Base-by-base conservation (phyloP, 2,113 vertebrate genomes). In the Muscicapa adusta region DNA sequence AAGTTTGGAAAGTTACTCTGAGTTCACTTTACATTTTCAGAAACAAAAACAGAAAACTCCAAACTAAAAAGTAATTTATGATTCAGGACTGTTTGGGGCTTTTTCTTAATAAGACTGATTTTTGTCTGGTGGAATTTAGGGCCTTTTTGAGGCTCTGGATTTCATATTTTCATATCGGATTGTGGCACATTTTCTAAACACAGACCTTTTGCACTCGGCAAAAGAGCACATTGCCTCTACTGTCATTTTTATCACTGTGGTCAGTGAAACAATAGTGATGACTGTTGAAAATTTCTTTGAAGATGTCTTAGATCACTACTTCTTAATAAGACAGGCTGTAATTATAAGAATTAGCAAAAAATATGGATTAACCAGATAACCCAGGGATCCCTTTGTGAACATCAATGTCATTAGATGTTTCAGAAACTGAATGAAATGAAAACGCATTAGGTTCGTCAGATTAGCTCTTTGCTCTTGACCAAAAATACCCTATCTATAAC, bases 1-100 rank as follows among this genome's bases (percentile, higher is more conserved):
- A 91, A 95, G 54, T 89, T 65, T 89, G 84, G 73, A 94, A 91
- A 93, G 56, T 79, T 78, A 38, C 25, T 93, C 23, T 43, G 65
- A 72, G 50, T 66, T 82, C 45, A 28, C n/a, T 85, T 88, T 38
- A 57, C 5, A 1, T 53, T 87, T 75, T 68, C 0, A 3, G 74
- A 88, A 89, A 56, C 40, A 80, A 38, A 73, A 54, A 31, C 6
- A 33, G 22, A 82, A 73, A 0, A 5, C 13, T 80, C 80, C 47
- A 31, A 80, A 54, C 40, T 77, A 73, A 85, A 89, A 85, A 43
- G 20, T 14, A 54, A 62, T 8, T 20, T n/a, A 38, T 8, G 3
- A 5, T 67, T 73, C 19, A 42, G 15, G 18, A 42, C 10, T 23
- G 7, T 14, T 40, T 31, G n/a, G 8, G 10, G 0, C 26, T 62